Evolutionary conservation across 2,888 invertebrate species (phyloP), one percentile per base, ranked within the genome.

Genomic region (Agapostemon virescens): DNA sequence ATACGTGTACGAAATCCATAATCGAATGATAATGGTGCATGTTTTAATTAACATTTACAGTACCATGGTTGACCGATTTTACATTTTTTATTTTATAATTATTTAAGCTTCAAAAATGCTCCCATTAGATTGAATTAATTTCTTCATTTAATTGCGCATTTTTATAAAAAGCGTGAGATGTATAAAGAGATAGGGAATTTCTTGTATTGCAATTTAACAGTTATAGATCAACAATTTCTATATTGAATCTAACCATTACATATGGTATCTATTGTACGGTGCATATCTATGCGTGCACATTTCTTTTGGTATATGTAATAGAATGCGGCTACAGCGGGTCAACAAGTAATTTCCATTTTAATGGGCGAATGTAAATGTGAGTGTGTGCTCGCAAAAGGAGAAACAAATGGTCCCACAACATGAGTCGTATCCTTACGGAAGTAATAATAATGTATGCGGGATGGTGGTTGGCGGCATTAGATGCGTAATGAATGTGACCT

Each of bases 401-500:
- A 74, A 66, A 74, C 52, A 69, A 63, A 66, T 52, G 58, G 69
- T 83, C 61, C 6, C 20, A 64, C 52, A 52, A 67, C 45, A 74
- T 55, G 64, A 76, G 67, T 45, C 20, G 71, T 66, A 58, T 67
- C 77, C 78, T 70, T 70, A 45, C 68, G 63, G 49, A 72, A 69
- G 64, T 79, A 52, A 15, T 36, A 69, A 15, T 42, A 71, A 70
- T 73, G 74, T 63, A 72, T 68, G 85, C 69, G 36, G 52, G 26
- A n/a, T 52, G 74, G 77, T 70, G 23, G 55, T 26, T 15, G n/a
- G 26, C 15, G 71, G 74, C 74, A 69, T 83, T 82, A 81, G 73
- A 84, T 84, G 83, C 86, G 84, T 89, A 90, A 91, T 90, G 90
- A 90, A 90, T 88, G 88, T 89, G 91, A 90, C 90, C 91, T 52